Evolutionary conservation across 2,113 vertebrate species (phyloP).

Genomic region (Ciconia boyciana): DNA sequence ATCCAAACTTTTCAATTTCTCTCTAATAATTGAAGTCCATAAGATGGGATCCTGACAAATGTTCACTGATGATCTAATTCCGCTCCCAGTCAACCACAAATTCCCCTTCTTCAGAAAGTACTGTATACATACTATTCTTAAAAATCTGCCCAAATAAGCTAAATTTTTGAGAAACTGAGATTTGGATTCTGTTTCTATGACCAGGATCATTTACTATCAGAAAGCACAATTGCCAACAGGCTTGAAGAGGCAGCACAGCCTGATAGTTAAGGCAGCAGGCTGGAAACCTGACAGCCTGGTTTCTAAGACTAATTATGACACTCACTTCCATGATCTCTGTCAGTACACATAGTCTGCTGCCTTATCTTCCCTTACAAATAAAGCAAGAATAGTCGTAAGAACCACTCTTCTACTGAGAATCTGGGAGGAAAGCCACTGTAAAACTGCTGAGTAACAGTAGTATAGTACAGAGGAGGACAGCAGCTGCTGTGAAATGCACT

Average conservation of each 20-base stretch:
- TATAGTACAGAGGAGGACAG: fast-evolving
- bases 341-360: neutral
- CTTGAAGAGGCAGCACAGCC: neutral
- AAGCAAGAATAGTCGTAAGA: neutral
- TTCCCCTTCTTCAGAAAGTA: neutral
- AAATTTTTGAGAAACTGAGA: neutral
- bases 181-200: neutral
- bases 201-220: neutral
- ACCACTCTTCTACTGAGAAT: no score
- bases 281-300: neutral
- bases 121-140: fast-evolving
- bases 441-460: neutral
- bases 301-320: neutral
- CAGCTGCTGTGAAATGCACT: neutral
- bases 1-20: neutral
- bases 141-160: neutral
- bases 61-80: neutral
- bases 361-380: neutral
- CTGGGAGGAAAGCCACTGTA: neutral
- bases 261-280: neutral
- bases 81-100: neutral
- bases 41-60: neutral
- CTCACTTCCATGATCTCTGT: neutral
- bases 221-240: neutral
- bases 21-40: neutral